Percentiles rank a stretch among this genome's conserved stretches.
Conservation (phyloP, 2,797 vertebrate genomes). For the Gallirallus australis region DNA sequence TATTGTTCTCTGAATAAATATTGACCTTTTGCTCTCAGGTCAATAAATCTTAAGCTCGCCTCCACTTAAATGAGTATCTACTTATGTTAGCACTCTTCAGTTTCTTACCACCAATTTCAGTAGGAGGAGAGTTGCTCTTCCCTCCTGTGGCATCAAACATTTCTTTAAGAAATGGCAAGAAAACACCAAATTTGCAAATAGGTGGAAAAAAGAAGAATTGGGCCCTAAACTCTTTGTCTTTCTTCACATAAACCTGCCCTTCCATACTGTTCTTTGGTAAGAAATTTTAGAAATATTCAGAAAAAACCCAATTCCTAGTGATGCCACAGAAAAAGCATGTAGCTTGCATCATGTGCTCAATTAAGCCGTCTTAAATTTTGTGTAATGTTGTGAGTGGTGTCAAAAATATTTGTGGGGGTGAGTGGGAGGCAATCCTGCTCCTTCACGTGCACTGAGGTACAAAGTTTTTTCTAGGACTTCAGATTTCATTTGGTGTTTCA, state of each 20-base stretch:
- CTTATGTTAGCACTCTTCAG: background rate
- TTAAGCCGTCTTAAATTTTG: background rate
- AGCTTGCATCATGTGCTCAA: background rate
- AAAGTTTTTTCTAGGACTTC: background rate
- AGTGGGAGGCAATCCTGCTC: background rate
- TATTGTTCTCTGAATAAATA: slow-evolving; percentile 64
- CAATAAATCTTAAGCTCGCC: slow-evolving; percentile 48
- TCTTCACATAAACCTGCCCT: background rate
- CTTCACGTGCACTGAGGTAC: background rate
- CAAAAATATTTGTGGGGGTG: background rate
- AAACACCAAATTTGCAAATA: background rate
- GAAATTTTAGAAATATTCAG: background rate
- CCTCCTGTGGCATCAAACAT: background rate
- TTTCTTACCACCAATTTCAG: background rate
- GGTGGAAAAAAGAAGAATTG: background rate
- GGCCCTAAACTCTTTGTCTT: background rate
- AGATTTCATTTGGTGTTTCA: background rate
- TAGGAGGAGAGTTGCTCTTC: background rate
- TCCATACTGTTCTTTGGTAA: background rate
- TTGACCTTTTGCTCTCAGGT: slow-evolving; percentile 38
- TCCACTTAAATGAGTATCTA: slow-evolving; percentile 41
- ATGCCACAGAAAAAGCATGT: background rate
- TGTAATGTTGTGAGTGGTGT: background rate
- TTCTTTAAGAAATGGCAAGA: background rate
- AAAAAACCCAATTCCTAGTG: background rate